phyloP scores from a whole-genome alignment of 2,888 invertebrate genomes.

The Tiliacea citrago region DNA sequence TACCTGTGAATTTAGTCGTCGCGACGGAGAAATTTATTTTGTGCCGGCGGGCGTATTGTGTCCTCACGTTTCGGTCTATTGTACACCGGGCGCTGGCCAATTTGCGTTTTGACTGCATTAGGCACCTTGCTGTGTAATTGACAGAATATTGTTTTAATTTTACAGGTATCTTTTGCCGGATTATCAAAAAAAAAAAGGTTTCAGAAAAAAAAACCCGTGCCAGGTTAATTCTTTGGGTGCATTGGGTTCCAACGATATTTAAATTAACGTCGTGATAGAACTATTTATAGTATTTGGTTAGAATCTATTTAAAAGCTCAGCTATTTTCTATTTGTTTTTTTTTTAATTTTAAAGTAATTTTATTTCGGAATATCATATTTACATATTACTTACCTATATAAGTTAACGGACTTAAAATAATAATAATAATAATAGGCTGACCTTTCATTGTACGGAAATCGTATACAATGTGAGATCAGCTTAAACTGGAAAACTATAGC shows the following conservation, averaged over 20 bases:
- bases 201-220: conserved; percentile 36
- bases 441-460: too few species aligned
- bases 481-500: too few species aligned
- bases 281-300: too few species aligned
- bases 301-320: too few species aligned
- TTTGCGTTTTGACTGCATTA: conserved; percentile 71
- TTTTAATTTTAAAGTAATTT: too few species aligned
- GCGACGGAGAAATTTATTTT: conserved; percentile 72
- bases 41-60: conserved; percentile 76
- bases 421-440: too few species aligned
- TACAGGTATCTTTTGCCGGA: conserved; percentile 81
- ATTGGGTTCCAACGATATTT: conserved; percentile 41
- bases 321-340: too few species aligned
- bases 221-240: not conserved
- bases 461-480: too few species aligned
- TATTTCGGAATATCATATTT: too few species aligned
- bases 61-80: conserved; percentile 80
- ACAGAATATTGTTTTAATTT: conserved; percentile 84
- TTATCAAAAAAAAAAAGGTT: conserved; percentile 35
- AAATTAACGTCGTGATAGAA: too few species aligned
- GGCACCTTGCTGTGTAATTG: conserved; percentile 86
- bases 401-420: too few species aligned
- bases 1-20: conserved; percentile 82
- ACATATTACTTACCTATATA: too few species aligned
- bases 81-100: conserved; percentile 70